A percentile compares a stretch with the other conserved stretches of the same genome.
phyloP scores from a whole-genome alignment of 2,888 invertebrate genomes.

The Carterocephalus palaemon region DNA sequence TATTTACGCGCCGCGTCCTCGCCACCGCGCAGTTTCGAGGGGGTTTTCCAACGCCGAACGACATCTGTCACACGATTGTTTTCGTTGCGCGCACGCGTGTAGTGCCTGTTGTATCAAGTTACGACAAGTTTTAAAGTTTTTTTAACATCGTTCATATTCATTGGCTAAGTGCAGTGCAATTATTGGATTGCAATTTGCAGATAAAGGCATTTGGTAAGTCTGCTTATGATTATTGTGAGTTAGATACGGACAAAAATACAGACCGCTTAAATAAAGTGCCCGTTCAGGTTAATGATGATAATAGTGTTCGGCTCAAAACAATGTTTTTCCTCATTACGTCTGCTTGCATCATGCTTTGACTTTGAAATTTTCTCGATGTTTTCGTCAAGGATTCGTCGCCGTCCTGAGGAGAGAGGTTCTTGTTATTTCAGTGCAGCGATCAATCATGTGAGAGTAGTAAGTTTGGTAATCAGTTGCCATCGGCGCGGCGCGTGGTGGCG shows the following conservation, averaged over 20 bases:
- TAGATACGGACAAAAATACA: background rate
- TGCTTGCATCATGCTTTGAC: constrained; percentile 29
- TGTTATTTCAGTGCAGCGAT: constrained; percentile 17
- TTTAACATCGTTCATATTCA: constrained; percentile 40
- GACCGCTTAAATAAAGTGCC: background rate
- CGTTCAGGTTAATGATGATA: constrained; percentile 16
- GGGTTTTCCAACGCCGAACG: constrained; percentile 69
- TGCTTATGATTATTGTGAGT: constrained; percentile 18
- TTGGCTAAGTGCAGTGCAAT: constrained; percentile 52
- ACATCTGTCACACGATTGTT: constrained; percentile 70
- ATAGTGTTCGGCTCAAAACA: constrained; percentile 16
- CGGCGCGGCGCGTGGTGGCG: constrained; percentile 39
- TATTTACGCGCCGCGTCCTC: constrained; percentile 69
- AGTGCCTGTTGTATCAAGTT: constrained; percentile 63
- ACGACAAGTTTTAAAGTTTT: constrained; percentile 62
- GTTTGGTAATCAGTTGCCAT: constrained; percentile 26
- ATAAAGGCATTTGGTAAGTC: constrained; percentile 57
- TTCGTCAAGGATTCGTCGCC: constrained; percentile 1
- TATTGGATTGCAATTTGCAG: constrained; percentile 67
- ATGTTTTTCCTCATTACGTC: constrained; percentile 32
- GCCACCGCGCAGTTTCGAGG: constrained; percentile 65
- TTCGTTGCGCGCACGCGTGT: constrained; percentile 69
- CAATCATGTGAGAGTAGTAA: constrained; percentile 19
- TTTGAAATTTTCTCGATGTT: constrained; percentile 12
- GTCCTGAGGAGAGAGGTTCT: constrained; percentile 1